Evolutionary conservation across 2,113 vertebrate species (phyloP).

Genomic region (Perccottus glenii): DNA sequence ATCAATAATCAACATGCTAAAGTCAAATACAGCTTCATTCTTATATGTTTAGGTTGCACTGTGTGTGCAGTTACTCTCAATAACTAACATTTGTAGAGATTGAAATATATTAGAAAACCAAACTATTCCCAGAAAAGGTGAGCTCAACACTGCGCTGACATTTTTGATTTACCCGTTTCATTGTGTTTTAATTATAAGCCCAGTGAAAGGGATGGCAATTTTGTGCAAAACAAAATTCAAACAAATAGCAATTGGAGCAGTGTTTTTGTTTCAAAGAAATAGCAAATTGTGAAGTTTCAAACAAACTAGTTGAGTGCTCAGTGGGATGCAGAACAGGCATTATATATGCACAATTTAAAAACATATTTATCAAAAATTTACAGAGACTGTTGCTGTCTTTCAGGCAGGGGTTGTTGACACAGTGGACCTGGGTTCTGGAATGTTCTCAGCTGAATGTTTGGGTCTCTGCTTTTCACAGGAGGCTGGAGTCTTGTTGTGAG

Average conservation of each 20-base stretch:
- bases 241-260: neutral
- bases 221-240: neutral
- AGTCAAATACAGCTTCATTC: conserved; percentile 60
- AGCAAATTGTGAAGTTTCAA: neutral
- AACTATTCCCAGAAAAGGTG: neutral
- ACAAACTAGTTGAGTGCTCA: neutral
- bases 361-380: conserved; percentile 14
- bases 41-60: conserved; percentile 44
- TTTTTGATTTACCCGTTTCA: neutral
- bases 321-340: neutral
- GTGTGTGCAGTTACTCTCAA: neutral
- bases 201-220: neutral
- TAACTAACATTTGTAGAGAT: conserved; percentile 7
- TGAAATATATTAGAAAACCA: neutral
- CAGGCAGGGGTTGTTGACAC: conserved; percentile 58
- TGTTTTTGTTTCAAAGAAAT: neutral
- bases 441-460: conserved; percentile 85
- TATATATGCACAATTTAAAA: neutral
- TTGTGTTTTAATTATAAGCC: neutral
- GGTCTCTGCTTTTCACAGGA: conserved; percentile 82
- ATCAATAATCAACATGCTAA: conserved; percentile 70
- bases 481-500: conserved; percentile 72
- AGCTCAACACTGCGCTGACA: neutral
- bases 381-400: conserved; percentile 31
- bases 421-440: conserved; percentile 76